Evolutionary conservation across 2,113 vertebrate genomes (phyloP).

Genomic region (Platysteira castanea): DNA sequence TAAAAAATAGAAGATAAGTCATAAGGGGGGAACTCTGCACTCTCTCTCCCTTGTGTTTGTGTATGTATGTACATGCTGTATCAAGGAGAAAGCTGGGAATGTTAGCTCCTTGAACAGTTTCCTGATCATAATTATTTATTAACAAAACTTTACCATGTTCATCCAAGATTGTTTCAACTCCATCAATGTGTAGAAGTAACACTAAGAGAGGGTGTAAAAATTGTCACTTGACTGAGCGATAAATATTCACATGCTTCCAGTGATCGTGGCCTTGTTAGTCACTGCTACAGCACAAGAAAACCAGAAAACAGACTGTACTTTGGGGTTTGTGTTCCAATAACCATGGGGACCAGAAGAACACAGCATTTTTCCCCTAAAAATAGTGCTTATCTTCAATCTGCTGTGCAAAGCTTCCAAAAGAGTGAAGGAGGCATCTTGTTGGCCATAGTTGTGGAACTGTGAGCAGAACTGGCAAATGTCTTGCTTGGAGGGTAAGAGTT

Average conservation of each 20-base stretch:
- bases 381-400: background rate
- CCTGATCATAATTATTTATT: background rate
- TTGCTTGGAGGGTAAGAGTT: background rate
- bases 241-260: background rate
- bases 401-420: background rate
- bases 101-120: background rate
- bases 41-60: background rate
- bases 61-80: fast-evolving
- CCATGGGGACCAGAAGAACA: background rate
- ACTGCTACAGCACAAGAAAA: background rate
- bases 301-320: background rate
- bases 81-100: background rate
- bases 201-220: background rate
- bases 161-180: background rate
- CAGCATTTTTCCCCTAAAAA: background rate
- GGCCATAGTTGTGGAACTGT: background rate
- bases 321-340: background rate
- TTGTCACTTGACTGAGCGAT: background rate
- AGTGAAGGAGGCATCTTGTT: background rate
- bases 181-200: background rate
- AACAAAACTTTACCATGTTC: background rate
- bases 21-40: background rate
- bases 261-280: background rate
- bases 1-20: background rate
- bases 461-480: background rate